Evolutionary conservation across 2,888 invertebrate species (phyloP).

Genomic region (Drosophila mulleri): DNA sequence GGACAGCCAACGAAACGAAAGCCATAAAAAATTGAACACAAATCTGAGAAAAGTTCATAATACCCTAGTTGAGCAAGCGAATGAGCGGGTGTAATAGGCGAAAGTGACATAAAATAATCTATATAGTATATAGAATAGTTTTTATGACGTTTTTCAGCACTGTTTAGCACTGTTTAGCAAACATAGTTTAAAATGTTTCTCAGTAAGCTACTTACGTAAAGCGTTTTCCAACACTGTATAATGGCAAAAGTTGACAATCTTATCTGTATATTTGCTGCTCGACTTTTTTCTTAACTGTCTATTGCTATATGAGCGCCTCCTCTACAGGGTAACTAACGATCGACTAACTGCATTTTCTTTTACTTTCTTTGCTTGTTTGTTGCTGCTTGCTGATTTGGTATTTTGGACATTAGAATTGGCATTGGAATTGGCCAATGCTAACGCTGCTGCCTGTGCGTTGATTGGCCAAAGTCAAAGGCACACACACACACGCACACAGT

Average conservation of each 20-base stretch:
- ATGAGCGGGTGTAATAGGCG: not conserved
- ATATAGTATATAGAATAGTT: no score
- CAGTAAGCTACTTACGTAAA: no score
- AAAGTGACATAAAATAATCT: no score
- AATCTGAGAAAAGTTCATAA: slow-evolving; percentile 49
- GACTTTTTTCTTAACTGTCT: no score
- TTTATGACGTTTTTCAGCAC: no score
- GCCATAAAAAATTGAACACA: slow-evolving; percentile 69
- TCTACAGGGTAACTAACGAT: not conserved
- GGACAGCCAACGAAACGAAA: slow-evolving; percentile 60
- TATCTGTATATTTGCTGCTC: no score
- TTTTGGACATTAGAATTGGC: slow-evolving; percentile 23
- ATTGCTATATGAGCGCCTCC: no score
- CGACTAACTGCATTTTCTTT: not conserved
- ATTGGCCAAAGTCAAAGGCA: slow-evolving; percentile 65
- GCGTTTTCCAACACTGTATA: no score
- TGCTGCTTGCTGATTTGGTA: slow-evolving; percentile 16
- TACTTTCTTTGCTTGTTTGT: not conserved
- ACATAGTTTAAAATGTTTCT: no score
- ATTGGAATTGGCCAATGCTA: slow-evolving; percentile 41
- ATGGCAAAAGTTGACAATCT: no score
- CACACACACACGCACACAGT: slow-evolving; percentile 13
- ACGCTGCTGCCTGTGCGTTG: slow-evolving; percentile 43
- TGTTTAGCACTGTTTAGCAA: no score
- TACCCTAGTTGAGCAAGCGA: not conserved